Evolutionary conservation across 2,113 vertebrate genomes (phyloP).

Genomic region (Dolichallabes microphthalmus): DNA sequence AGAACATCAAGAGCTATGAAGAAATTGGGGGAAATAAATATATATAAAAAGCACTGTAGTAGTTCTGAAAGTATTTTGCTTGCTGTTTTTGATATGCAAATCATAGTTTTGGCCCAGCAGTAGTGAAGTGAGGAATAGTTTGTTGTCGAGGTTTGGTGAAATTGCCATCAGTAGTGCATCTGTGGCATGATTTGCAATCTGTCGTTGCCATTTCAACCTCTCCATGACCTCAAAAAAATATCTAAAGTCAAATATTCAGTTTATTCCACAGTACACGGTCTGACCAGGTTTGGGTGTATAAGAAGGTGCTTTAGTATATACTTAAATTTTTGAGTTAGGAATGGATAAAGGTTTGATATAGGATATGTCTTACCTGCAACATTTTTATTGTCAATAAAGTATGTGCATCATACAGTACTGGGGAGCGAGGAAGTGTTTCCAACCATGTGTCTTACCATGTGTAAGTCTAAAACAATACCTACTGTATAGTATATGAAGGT

Average conservation of each 20-base stretch:
- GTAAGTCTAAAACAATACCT: background rate
- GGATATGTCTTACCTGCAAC: background rate
- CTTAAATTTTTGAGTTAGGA: background rate
- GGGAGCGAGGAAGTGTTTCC: background rate
- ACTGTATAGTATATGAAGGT: background rate
- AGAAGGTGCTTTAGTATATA: background rate
- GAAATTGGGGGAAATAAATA: background rate
- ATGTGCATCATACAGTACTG: background rate
- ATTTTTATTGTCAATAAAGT: background rate
- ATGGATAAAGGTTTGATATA: background rate
- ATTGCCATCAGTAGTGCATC: background rate
- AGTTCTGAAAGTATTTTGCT: constrained; percentile 2
- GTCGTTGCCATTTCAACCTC: background rate
- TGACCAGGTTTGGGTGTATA: background rate
- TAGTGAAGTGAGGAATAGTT: background rate
- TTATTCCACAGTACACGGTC: background rate
- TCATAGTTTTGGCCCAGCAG: background rate
- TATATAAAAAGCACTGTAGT: background rate
- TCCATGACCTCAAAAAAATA: background rate
- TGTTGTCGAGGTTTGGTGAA: background rate
- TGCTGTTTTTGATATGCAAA: constrained; percentile 11
- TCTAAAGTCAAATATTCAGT: background rate
- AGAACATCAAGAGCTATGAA: background rate
- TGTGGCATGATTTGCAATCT: background rate
- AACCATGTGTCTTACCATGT: no score